Evolutionary conservation across 2,113 vertebrate genomes (phyloP), one percentile per base, ranked within the genome.

Genomic region (Psophia crepitans): DNA sequence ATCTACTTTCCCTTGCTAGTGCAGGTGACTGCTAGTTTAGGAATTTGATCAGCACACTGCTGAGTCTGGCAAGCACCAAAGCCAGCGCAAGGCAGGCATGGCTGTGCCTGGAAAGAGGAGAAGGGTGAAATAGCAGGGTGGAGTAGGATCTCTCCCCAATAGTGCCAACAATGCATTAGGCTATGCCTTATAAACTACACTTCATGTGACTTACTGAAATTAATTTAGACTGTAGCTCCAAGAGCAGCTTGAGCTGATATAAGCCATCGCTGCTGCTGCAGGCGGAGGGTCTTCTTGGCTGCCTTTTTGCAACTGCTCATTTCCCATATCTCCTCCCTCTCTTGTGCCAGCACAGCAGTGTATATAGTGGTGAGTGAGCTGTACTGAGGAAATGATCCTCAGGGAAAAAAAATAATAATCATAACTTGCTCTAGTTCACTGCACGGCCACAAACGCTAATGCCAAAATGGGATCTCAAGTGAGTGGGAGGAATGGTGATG

Each of bases 401-500:
- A 4, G 9, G 22, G 9, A 46, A 53, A 27, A 16, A n/a, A 56
- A 39, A 57, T 41, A 27, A 66, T 63, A 75, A 49, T 71, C 17
- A 35, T 41, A 64, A 64, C 22, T 56, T 64, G 6, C 23, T 60
- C 16, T 69, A 49, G 48, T 26, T 85, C 57, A 41, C 48, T 39
- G 12, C 39, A 65, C 12, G 30, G 23, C 14, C 28, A 73, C 46
- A 68, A 84, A 65, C 22, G 28, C 33, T 79, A 76, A 56, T 73
- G 30, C 57, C 61, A 85, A 74, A 85, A 48, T 4, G 8, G 32
- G 23, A 63, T 49, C 24, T 74, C 10, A 4, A 41, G 28, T 11
- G 30, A 73, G 8, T 23, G 8, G 3, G 16, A 13, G 8, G 4
- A 61, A 61, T 0, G 1, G 4, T 9, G 12, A 3, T 3, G 15